phyloP scores from a whole-genome alignment of 2,113 vertebrate genomes.

The Rhynchopsitta pachyrhyncha region DNA sequence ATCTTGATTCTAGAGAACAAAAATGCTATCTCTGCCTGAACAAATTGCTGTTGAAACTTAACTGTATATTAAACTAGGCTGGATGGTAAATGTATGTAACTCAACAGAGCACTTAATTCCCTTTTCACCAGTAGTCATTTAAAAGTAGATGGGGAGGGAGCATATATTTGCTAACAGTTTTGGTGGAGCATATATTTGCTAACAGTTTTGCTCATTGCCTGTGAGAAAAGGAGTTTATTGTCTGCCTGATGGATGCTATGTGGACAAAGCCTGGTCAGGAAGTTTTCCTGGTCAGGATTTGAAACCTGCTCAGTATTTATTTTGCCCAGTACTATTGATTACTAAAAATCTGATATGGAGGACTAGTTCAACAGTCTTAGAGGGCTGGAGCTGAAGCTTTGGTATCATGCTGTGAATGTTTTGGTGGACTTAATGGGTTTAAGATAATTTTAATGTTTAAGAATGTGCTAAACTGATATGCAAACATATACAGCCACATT shows the following conservation, averaged over 20 bases:
- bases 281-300: neutral
- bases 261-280: neutral
- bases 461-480: neutral
- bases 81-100: neutral
- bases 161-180: neutral
- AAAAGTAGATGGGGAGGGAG: neutral
- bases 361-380: neutral
- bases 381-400: neutral
- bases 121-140: neutral
- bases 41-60: neutral
- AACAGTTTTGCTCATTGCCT: neutral
- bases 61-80: neutral
- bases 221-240: neutral
- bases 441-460: neutral
- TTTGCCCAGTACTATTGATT: neutral
- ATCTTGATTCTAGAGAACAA: neutral
- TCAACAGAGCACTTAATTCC: neutral
- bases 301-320: neutral
- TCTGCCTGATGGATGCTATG: rapidly evolving
- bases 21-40: neutral
- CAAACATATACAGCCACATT: neutral
- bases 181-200: neutral
- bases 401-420: neutral
- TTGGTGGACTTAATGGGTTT: neutral
- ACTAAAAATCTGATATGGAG: neutral